Percentiles rank a stretch among this genome's conserved stretches.
Conservation (phyloP, 2,888 invertebrate genomes). For the Thysanoteuthis rhombus region DNA sequence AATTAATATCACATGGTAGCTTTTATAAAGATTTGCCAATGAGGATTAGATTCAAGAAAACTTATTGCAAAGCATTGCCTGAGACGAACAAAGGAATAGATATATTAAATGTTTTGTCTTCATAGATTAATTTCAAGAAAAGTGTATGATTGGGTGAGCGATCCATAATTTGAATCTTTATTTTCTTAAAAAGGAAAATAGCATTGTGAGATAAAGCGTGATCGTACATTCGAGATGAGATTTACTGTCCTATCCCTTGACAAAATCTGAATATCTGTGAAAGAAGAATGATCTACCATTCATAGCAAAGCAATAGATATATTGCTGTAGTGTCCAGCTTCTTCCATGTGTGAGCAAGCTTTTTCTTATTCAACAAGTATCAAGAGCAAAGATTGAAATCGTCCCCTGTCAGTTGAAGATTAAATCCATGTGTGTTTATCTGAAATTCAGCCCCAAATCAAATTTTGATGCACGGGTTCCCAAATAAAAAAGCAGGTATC, state of each 20-base stretch:
- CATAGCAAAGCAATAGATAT: not conserved
- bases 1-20: no score
- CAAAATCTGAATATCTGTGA: not conserved
- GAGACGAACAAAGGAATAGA: no score
- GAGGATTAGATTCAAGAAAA: no score
- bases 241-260: not conserved
- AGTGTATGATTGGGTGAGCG: not conserved
- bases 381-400: constrained; percentile 25
- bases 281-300: not conserved
- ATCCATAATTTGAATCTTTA: not conserved
- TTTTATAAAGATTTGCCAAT: no score
- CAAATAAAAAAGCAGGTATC: no score
- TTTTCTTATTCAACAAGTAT: constrained; percentile 22
- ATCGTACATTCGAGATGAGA: not conserved
- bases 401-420: no score
- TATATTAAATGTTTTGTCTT: no score
- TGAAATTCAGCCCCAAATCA: no score
- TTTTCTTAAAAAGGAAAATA: not conserved
- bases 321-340: not conserved
- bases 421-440: no score
- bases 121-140: no score
- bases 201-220: not conserved
- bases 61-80: no score
- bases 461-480: no score
- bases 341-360: constrained; percentile 21